Evolutionary conservation across 2,888 invertebrate species (phyloP).

Genomic region (Campoplex nolae): DNA sequence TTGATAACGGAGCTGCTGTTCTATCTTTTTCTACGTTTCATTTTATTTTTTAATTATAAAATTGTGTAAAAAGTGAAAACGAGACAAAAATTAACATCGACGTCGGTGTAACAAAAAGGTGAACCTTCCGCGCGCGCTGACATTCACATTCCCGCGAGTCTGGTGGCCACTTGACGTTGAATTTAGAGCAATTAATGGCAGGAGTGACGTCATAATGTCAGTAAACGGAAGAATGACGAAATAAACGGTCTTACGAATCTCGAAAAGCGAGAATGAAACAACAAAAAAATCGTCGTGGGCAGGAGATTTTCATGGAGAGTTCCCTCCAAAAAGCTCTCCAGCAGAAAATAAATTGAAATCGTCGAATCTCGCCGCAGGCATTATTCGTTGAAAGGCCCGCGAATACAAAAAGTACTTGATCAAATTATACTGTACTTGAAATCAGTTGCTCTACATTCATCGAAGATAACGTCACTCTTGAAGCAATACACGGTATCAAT

Average conservation of each 20-base stretch:
- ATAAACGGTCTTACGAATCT: conserved; percentile 7
- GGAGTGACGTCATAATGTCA: conserved; percentile 76
- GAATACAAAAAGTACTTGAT: no score
- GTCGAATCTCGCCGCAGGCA: neutral
- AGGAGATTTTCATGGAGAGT: neutral
- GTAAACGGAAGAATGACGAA: conserved; percentile 28
- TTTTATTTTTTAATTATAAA: neutral
- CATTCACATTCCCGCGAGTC: conserved; percentile 74
- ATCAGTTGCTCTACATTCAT: conserved; percentile 13
- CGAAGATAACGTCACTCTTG: conserved; percentile 48
- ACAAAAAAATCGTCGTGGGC: neutral
- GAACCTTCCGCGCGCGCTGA: neutral
- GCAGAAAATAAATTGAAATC: neutral
- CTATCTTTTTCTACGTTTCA: no score
- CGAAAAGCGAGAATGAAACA: conserved; percentile 8
- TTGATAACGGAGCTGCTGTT: no score
- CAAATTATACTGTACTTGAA: conserved; percentile 22
- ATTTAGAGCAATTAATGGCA: conserved; percentile 81
- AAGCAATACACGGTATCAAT: neutral
- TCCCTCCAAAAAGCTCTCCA: neutral
- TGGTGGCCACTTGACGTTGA: conserved; percentile 76
- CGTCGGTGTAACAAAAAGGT: no score
- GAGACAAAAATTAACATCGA: neutral
- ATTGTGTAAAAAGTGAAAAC: neutral
- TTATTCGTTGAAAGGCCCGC: neutral